Evolutionary conservation across 2,888 invertebrate genomes (phyloP).

Genomic region (Nemapogon koenigi): DNA sequence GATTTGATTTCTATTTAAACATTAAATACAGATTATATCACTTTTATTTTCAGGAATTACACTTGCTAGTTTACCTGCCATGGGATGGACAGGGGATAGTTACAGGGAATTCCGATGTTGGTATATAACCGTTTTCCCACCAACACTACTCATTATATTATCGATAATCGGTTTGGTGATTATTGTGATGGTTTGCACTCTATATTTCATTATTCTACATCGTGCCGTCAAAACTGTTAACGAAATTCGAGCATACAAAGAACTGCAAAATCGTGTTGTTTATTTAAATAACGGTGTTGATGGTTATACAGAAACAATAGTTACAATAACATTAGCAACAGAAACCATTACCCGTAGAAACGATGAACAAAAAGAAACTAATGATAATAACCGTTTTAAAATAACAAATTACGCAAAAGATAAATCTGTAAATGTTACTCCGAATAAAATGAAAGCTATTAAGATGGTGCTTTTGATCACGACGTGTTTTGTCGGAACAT

Average conservation of each 20-base stretch:
- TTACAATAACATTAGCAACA: conserved; percentile 20
- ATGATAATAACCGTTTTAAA: conserved; percentile 18
- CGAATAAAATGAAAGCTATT: conserved; percentile 63
- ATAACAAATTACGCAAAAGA: conserved; percentile 21
- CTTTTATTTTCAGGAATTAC: conserved; percentile 32
- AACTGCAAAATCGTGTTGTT: conserved; percentile 21
- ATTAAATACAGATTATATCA: too few relatives aligned
- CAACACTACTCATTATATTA: conserved; percentile 50
- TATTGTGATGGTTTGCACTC: conserved; percentile 32
- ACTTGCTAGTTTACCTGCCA: conserved; percentile 31
- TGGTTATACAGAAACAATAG: conserved; percentile 24
- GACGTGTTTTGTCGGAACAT: conserved; percentile 61
- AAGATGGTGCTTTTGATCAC: conserved; percentile 66
- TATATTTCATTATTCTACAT: conserved; percentile 62
- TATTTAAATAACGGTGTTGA: conserved; percentile 28
- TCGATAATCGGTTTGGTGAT: conserved; percentile 53
- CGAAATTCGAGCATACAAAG: conserved; percentile 41
- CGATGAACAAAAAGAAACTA: conserved; percentile 19
- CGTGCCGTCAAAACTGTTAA: conserved; percentile 59
- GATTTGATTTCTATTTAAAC: too few relatives aligned
- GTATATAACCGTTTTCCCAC: conserved; percentile 63
- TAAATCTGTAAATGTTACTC: conserved; percentile 23
- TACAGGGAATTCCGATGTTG: conserved; percentile 60
- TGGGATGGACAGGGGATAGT: conserved; percentile 47
- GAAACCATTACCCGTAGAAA: conserved; percentile 25